phyloP scores from a whole-genome alignment of 2,113 vertebrate genomes.

The Orcinus orca region DNA sequence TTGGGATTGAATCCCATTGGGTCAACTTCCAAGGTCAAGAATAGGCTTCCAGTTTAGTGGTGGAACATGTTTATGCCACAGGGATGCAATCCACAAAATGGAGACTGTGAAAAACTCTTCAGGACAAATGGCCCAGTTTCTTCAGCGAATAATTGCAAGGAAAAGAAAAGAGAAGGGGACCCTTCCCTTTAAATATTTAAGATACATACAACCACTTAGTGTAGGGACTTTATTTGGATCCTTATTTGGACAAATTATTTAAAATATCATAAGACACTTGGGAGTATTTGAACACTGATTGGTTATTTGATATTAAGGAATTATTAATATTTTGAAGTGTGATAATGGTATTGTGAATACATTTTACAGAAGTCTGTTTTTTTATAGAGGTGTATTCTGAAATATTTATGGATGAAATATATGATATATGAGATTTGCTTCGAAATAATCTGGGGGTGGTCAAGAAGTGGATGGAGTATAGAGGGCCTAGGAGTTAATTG shows the following conservation, averaged over 20 bases:
- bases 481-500: not conserved
- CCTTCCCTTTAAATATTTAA: not conserved
- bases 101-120: not conserved
- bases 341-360: not conserved
- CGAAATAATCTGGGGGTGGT: not conserved
- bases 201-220: not conserved
- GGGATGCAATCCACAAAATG: not conserved
- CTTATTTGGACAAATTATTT: not conserved
- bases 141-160: not conserved
- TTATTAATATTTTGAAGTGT: not conserved
- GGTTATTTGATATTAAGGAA: slow-evolving; percentile 29
- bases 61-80: not conserved
- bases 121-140: not conserved
- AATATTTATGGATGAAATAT: not conserved
- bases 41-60: not conserved
- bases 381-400: not conserved
- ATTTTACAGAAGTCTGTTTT: not conserved
- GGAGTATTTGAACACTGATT: not conserved
- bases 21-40: not conserved
- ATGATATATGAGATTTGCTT: not conserved
- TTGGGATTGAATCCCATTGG: not conserved
- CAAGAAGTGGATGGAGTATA: not conserved
- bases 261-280: not conserved
- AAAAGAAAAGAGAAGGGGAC: not conserved
- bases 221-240: not conserved